Evolutionary conservation across 2,888 invertebrate species (phyloP), one percentile per base, ranked within the genome.

Genomic region (Conops quadrifasciatus): DNA sequence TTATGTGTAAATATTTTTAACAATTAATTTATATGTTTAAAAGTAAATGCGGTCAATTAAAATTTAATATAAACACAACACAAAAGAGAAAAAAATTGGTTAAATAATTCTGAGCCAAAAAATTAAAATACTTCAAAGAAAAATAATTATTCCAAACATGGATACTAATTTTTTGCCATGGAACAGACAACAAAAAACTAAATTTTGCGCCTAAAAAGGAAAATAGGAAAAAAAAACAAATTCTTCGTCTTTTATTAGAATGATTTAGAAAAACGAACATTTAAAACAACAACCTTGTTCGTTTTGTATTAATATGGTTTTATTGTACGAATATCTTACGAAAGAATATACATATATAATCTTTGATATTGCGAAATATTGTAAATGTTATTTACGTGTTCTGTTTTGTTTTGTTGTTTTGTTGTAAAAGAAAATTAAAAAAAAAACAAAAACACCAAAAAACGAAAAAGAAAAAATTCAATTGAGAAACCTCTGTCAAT

Each of bases 401-500:
- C 24, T 36, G 1, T 65, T 63, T 28, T 7, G 15, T 36, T 66
- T 53, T 21, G n/a, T 21, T 4, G 36, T 45, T 43, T 43, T 53
- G 15, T 45, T 53, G 16, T 21, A 43, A 45, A 56, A 45, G 13
- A 43, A 36, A 45, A 62, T 43, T 43, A 21, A 21, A 56, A 13
- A 56, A 56, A 26, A 26, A 26, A 26, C 15, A 26, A 26, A 4
- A 56, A 56, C 13, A 2, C 11, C 1, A 56, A 56, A 56, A 15
- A 26, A 2, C 24, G 1, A 19, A 21, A 56, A 56, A 24, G 26
- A 56, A 56, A 56, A 56, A 49, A 75, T 80, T 80, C 79, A 78
- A 84, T 82, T 83, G 85, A 82, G 9, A 7, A 85, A 85, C 85
- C 84, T 84, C 82, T 85, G 85, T 85, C 85, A 85, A 85, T 85